phyloP scores from a whole-genome alignment of 1,140 invertebrate species.

The Aphidius gifuensis region DNA sequence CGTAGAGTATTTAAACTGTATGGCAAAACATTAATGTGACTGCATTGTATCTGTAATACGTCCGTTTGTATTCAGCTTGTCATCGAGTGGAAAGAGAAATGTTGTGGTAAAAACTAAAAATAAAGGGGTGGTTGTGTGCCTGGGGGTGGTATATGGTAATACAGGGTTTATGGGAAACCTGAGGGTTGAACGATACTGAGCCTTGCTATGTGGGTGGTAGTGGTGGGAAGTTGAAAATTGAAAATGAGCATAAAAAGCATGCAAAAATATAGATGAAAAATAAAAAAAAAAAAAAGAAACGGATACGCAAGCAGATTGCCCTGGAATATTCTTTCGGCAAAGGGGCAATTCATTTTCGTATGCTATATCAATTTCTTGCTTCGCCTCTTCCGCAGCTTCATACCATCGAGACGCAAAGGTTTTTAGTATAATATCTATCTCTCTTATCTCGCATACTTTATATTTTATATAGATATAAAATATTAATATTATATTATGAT shows the following conservation, averaged over 20 bases:
- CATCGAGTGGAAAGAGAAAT: constrained; percentile 33
- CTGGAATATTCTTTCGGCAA: constrained; percentile 51
- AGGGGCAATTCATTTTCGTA: constrained; percentile 56
- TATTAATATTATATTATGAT: too few species aligned
- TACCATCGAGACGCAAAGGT: constrained; percentile 31
- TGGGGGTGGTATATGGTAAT: constrained; percentile 44
- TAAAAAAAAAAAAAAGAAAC: constrained; percentile 40
- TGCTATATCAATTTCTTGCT: constrained; percentile 58
- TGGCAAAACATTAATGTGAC: not conserved
- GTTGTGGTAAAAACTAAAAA: constrained; percentile 23
- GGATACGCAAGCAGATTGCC: constrained; percentile 50
- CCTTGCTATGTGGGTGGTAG: constrained; percentile 15
- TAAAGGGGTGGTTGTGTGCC: constrained; percentile 21
- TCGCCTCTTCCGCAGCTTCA: constrained; percentile 45
- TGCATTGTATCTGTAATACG: constrained; percentile 36
- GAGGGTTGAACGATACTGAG: constrained; percentile 32
- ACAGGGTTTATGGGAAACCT: constrained; percentile 49
- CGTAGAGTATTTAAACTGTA: not conserved
- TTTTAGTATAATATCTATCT: constrained; percentile 22
- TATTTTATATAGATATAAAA: not conserved
- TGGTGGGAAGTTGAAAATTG: constrained; percentile 35
- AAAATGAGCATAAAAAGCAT: constrained; percentile 56
- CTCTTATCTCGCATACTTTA: not conserved
- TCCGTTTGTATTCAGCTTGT: constrained; percentile 48
- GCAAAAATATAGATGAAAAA: not conserved